Percentiles rank a stretch among this genome's conserved stretches.
These are phyloP conservation scores for zebrafish (Danio rerio) DNA, from an alignment of 2,113 vertebrate species.

Conservation along the genomic window GRCz12tu NC_133181.1:15908501-15909000, in stretches of 20 bases:
- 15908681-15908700: conserved; percentile 16
- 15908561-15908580: conserved; percentile 47
- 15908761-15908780: conserved; percentile 45
- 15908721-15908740: conserved; percentile 38
- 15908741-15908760: conserved; percentile 38
- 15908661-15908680: conserved; percentile 15
- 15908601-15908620: conserved; percentile 59
- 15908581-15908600: conserved; percentile 50
- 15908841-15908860: conserved; percentile 34
- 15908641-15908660: conserved; percentile 53
- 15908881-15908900: conserved; percentile 28
- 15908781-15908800: conserved; percentile 33
- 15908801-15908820: conserved; percentile 48
- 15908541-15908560: conserved; percentile 55
- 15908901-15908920: conserved; percentile 48
- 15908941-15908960: conserved; percentile 5
- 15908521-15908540: conserved; percentile 60
- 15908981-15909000: conserved; percentile 2
- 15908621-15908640: conserved; percentile 59
- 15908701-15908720: neutral
- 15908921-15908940: neutral
- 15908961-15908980: neutral
- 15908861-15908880: conserved; percentile 48
- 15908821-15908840: conserved; percentile 29
- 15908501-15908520: conserved; percentile 46